Base-by-base conservation (phyloP, 2,113 vertebrate genomes). In the Miniopterus natalensis region DNA sequence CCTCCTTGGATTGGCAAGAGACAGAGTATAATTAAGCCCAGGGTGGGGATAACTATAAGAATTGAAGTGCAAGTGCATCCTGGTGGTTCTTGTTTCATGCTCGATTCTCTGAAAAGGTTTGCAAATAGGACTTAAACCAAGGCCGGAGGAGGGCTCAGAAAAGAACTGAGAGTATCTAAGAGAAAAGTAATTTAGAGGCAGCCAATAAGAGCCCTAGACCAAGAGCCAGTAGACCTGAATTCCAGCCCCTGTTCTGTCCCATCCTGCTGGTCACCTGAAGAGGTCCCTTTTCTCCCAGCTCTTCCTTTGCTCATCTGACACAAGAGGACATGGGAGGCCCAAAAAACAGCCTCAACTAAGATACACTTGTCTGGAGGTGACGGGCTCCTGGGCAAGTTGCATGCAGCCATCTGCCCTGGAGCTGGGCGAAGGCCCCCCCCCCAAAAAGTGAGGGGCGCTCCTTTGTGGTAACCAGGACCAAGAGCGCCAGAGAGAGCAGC, bases 51-150 rank as follows among this genome's bases (percentile, higher is more conserved):
- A 68, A 61, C 8, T 66, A 40, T 0, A 65, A 27, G 27, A 66
- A 73, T 45, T 53, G 45, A 51, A 59, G 27, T 14, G 20, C 57
- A 13, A 5, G 0, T 20, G 23, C 53, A 51, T 68, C 20, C 63
- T 10, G 21, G 49, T 45, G 70, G 57, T 20, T 88, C 63, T 55
- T n/a, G 20, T 7, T 42, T 65, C 77, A 27, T 0, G 18, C 3
- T 6, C 42, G 23, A 85, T 9, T 27, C 65, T 90, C 55, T 49
- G 27, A 81, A 93, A 93, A 90, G 25, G 17, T 80, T 85, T 90
- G 13, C 15, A 18, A 27, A 8, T 51, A 8, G 11, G 25, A 68
- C 47, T 57, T 71, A 47, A 84, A 65, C 40, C 45, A 49, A 79
- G 40, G 55, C 10, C 27, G 18, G 49, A 40, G 12, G 29, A 63